Evolutionary conservation across 2,888 invertebrate genomes (phyloP).

Genomic region (Megastigmus dorsalis): DNA sequence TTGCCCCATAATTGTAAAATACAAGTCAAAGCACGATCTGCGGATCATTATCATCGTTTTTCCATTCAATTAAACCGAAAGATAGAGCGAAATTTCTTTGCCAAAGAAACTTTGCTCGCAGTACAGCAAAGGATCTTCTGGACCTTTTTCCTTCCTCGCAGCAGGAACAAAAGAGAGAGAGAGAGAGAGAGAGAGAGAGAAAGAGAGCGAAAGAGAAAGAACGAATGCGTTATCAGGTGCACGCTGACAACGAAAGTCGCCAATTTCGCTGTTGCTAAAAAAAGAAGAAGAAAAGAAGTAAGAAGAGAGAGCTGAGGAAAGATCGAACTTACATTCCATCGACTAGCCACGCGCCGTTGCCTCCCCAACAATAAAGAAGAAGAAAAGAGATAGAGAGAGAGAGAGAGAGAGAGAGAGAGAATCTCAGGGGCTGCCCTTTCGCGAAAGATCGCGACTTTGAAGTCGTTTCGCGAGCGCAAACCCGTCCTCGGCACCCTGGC

Average conservation of each 20-base stretch:
- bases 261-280: neutral
- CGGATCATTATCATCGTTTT: too few relatives aligned
- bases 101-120: too few relatives aligned
- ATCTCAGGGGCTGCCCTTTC: slow-evolving; percentile 11
- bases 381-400: neutral
- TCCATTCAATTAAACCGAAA: too few relatives aligned
- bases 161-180: too few relatives aligned
- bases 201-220: too few relatives aligned
- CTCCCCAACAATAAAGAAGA: slow-evolving; percentile 28
- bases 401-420: slow-evolving; percentile 20
- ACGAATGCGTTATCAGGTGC: slow-evolving; percentile 1
- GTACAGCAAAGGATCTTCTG: too few relatives aligned
- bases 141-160: too few relatives aligned
- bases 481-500: neutral
- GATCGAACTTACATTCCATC: slow-evolving; percentile 26
- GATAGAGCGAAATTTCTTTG: too few relatives aligned
- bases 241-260: neutral
- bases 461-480: slow-evolving; percentile 57
- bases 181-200: too few relatives aligned
- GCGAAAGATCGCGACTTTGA: slow-evolving; percentile 62
- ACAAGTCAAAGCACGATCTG: too few relatives aligned
- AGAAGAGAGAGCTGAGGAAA: slow-evolving; percentile 1
- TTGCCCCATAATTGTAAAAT: too few relatives aligned
- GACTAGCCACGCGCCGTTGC: slow-evolving; percentile 24
- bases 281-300: neutral